A percentile compares a stretch with the other conserved stretches of the same genome.
Conservation (phyloP, 2,797 vertebrate species). For the Alauda arvensis region DNA sequence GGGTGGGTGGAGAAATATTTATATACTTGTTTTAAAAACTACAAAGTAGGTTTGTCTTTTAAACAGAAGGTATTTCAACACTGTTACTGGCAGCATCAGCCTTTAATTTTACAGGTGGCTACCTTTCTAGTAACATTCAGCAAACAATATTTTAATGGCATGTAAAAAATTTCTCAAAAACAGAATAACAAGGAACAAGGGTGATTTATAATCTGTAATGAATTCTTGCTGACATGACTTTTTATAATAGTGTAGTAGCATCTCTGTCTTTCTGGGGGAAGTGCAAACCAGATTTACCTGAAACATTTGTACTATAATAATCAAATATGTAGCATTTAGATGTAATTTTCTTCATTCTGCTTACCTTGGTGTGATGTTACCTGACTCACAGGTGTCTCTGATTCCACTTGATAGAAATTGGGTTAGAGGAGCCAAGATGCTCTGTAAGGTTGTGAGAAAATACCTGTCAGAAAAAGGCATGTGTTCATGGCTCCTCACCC, state of each 20-base stretch:
- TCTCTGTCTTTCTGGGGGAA: conserved; percentile 10
- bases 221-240: conserved; percentile 31
- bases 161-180: conserved; percentile 54
- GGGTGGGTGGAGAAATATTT: conserved; percentile 57
- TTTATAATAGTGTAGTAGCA: neutral
- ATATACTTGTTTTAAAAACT: conserved; percentile 56
- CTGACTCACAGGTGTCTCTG: neutral
- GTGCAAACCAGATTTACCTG: conserved; percentile 38
- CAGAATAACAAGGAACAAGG: neutral
- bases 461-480: neutral
- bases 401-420: conserved; percentile 1
- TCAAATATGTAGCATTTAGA: conserved; percentile 10
- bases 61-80: conserved; percentile 51
- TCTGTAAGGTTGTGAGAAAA: neutral
- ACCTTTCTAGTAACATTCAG: conserved; percentile 55
- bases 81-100: conserved; percentile 36
- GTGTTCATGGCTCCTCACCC: neutral
- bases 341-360: conserved; percentile 20
- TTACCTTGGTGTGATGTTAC: neutral
- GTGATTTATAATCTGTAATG: conserved; percentile 49
- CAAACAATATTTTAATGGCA: conserved; percentile 62
- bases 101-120: conserved; percentile 66
- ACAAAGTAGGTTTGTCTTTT: conserved; percentile 49
- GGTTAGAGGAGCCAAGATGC: neutral
- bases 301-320: conserved; percentile 21